Base-by-base conservation (phyloP, 2,797 vertebrate species). In the Cossypha caffra region DNA sequence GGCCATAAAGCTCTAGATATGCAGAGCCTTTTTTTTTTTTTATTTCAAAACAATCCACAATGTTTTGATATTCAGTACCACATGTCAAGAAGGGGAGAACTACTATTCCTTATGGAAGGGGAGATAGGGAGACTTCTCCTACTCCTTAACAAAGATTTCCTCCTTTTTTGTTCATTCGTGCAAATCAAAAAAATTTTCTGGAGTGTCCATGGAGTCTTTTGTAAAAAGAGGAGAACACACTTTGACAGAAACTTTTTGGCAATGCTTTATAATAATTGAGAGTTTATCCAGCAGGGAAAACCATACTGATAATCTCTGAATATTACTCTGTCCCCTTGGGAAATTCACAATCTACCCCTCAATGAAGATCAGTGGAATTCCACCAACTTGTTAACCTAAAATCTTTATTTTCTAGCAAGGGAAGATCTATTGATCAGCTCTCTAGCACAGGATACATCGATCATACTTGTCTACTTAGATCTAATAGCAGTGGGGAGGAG, bases 321-420 rank as follows among this genome's bases (percentile, higher is more conserved):
- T n/a, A 33, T 59, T 47, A 51, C 26, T 21, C 10, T 19, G 1
- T 45, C 66, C 24, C 21, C 61, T 40, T 13, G 24, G 81, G 38
- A 94, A 81, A 94, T 31, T 58, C 40, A 66, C 35, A 14, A 23
- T 42, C 43, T 67, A 71, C 19, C n/a, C 28, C 62, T 43, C 28
- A 80, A 83, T 19, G 31, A 59, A 33, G 26, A 88, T 14, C 3
- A 1, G 55, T 29, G 37, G 48, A 73, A 62, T 88, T 78, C 69
- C 61, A 92, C 43, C 61, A 74, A 11, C 83, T 86, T 79, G 64
- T 88, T 92, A 93, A 86, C 38, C n/a, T 83, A 79, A 90, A 94
- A 85, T 71, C 92, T 95, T 76, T 47, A 63, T 94, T 90, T 84
- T 61, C 76, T 69, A 71, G 76, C 40, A 16, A 16, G 29, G 69